phyloP scores from a whole-genome alignment of 2,113 vertebrate species.

The Leptobrachium leishanense region DNA sequence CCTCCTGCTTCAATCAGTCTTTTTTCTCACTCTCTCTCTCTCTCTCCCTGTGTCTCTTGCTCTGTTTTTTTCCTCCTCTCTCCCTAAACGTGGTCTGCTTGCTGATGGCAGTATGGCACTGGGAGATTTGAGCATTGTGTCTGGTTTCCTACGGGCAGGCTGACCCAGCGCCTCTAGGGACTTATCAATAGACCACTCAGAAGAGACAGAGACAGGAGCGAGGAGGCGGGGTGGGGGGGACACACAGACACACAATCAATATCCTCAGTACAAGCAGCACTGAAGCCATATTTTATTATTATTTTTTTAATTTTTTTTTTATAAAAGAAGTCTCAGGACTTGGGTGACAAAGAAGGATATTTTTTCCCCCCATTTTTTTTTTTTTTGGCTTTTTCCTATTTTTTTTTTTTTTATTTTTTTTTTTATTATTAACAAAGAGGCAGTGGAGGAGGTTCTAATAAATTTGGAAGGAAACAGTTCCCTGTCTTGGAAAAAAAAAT shows the following conservation, averaged over 20 bases:
- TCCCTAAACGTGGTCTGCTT: slow-evolving; percentile 82
- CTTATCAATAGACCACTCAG: slow-evolving; percentile 97
- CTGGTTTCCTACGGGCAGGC: slow-evolving; percentile 97
- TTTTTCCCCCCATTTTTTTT: slow-evolving; percentile 47
- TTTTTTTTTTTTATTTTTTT: slow-evolving; percentile 19
- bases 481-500: slow-evolving; percentile 81
- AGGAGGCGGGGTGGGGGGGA: slow-evolving; percentile 71
- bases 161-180: slow-evolving; percentile 95
- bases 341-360: slow-evolving; percentile 81
- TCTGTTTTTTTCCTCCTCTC: slow-evolving; percentile 61
- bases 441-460: slow-evolving; percentile 93
- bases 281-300: slow-evolving; percentile 70
- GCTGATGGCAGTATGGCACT: slow-evolving; percentile 87
- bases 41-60: slow-evolving; percentile 58
- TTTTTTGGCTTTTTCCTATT: neutral
- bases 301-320: slow-evolving; percentile 61
- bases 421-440: slow-evolving; percentile 70
- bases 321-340: slow-evolving; percentile 79
- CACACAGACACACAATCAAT: slow-evolving; percentile 61
- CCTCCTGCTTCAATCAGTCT: slow-evolving; percentile 59
- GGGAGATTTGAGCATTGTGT: slow-evolving; percentile 97
- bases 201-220: slow-evolving; percentile 85
- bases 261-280: slow-evolving; percentile 77
- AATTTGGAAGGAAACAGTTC: slow-evolving; percentile 98
- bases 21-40: slow-evolving; percentile 60